Base-by-base conservation (phyloP, 2,113 vertebrate genomes). In the Vidua chalybeata region DNA sequence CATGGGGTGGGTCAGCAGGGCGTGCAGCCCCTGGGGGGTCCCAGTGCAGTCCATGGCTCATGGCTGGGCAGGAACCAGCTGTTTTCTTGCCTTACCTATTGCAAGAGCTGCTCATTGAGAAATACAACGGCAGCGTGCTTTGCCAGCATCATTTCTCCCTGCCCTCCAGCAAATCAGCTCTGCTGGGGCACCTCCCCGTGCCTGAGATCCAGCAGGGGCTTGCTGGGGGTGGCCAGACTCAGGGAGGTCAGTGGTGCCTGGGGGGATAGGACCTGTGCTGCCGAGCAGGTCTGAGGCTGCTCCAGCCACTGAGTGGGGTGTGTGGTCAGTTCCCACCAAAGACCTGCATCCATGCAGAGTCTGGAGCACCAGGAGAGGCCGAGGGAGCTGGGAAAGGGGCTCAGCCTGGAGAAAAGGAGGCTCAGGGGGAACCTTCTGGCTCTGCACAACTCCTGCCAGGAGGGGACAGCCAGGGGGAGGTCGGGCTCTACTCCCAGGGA, bases 381-480 rank as follows among this genome's bases (percentile, higher is more conserved):
- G 69, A 80, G 35, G 35, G 76, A 73, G 51, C 21, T 58, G 58
- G 33, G 59, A 20, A 55, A 64, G 13, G 33, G 18, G 39, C 71
- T 68, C 54, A 83, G 20, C 20, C 62, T 89, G 62, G 78, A 89
- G 28, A 3, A 75, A 75, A 83, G 62, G 62, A 55, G 54, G 20
- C n/a, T 54, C 39, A 28, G n/a, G 39, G 11, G 39, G 24, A 2
- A 21, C 2, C 28, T 19, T 51, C 0, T 76, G 16, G 16, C 30
- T 59, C 37, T 89, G n/a, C 63, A 45, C 62, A 89, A 1, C 10
- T 61, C 39, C 69, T 54, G 54, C n/a, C 39, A 83, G 54, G 62
- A 48, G 54, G 6, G 23, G 33, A 3, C 28, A 68, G n/a, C 11
- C 0, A 0, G 9, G 10, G 1, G 8, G 6, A 3, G 10, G 3